phyloP scores from a whole-genome alignment of 2,113 vertebrate genomes.

The Leptobrachium leishanense region DNA sequence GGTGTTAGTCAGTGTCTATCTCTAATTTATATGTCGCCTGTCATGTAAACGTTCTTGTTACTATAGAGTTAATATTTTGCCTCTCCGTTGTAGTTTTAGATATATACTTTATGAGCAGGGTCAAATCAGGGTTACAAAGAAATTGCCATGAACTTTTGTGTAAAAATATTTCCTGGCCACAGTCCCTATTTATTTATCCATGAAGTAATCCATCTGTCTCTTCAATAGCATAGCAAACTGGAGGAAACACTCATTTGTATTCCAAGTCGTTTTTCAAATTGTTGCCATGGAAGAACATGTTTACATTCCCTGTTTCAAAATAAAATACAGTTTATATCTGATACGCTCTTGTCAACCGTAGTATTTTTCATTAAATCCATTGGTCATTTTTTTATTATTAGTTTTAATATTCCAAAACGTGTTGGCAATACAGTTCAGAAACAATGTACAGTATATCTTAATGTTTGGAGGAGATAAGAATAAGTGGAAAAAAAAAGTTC shows the following conservation, averaged over 20 bases:
- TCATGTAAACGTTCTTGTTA: neutral
- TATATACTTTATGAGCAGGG: slow-evolving; percentile 14
- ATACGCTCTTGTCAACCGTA: neutral
- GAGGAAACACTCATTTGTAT: slow-evolving; percentile 33
- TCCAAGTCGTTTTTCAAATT: slow-evolving; percentile 26
- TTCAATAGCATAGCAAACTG: slow-evolving; percentile 29
- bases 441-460: too few relatives aligned
- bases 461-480: too few relatives aligned
- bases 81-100: neutral
- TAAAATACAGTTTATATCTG: neutral
- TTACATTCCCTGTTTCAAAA: slow-evolving; percentile 15
- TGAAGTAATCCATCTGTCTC: slow-evolving; percentile 45
- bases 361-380: slow-evolving; percentile 11
- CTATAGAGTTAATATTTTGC: neutral
- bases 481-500: too few relatives aligned
- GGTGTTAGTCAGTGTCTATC: too few relatives aligned
- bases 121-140: slow-evolving; percentile 27
- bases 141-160: slow-evolving; percentile 40
- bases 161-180: slow-evolving; percentile 32
- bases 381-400: too few relatives aligned
- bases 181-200: slow-evolving; percentile 44
- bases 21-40: too few relatives aligned
- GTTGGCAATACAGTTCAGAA: too few relatives aligned
- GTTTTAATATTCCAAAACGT: too few relatives aligned
- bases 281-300: slow-evolving; percentile 30